Percentiles rank a stretch among this genome's conserved stretches.
phyloP scores from a whole-genome alignment of 1,140 invertebrate species.

The Diorhabda carinulata region DNA sequence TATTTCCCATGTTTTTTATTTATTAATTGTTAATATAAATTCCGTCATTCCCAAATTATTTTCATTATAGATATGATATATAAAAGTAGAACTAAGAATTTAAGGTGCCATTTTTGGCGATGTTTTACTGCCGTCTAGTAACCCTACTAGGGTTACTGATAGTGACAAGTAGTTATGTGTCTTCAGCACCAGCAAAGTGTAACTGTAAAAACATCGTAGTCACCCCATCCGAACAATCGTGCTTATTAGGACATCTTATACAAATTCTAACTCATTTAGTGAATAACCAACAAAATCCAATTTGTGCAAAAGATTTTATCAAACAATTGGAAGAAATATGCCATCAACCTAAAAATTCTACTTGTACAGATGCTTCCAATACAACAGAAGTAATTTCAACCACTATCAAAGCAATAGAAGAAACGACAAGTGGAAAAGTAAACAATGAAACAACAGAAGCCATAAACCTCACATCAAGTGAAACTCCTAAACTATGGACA shows the following conservation, averaged over 20 bases:
- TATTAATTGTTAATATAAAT: not conserved
- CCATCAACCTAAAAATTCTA: not conserved
- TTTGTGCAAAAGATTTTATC: not conserved
- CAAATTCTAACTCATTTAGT: slow-evolving; percentile 28
- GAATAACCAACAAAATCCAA: slow-evolving; percentile 21
- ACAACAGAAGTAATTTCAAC: too few relatives aligned
- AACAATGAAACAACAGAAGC: not conserved
- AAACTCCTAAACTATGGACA: not conserved
- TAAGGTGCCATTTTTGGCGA: not conserved
- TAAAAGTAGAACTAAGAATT: not conserved
- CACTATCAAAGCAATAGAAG: too few relatives aligned
- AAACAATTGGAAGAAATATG: not conserved
- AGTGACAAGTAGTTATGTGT: not conserved
- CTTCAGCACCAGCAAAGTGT: not conserved
- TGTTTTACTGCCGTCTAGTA: not conserved
- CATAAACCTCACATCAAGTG: not conserved
- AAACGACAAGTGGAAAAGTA: too few relatives aligned
- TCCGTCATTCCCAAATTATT: too few relatives aligned
- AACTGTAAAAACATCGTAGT: slow-evolving; percentile 14
- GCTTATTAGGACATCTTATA: slow-evolving; percentile 28
- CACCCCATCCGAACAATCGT: slow-evolving; percentile 27
- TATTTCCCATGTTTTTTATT: not conserved
- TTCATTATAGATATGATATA: not conserved
- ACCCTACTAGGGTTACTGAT: not conserved
- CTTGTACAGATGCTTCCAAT: too few relatives aligned